Percentiles rank a stretch among this genome's conserved stretches.
phyloP scores from a whole-genome alignment of 2,888 invertebrate species.

The Neria commutata region DNA sequence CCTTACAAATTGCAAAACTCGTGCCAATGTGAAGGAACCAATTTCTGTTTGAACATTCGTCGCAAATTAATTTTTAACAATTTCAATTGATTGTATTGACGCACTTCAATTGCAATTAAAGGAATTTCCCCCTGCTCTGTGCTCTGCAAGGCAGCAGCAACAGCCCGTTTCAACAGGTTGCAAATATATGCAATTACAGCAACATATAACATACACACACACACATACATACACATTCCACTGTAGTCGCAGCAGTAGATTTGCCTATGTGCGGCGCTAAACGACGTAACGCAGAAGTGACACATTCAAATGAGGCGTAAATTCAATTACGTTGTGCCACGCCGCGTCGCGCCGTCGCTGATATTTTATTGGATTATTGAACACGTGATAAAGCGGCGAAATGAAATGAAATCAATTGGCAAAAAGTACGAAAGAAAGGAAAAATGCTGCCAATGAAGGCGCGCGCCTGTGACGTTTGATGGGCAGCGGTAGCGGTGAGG shows the following conservation, averaged over 20 bases:
- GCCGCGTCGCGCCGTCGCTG: neutral
- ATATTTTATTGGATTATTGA: slow-evolving; percentile 3
- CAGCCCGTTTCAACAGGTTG: slow-evolving; percentile 7
- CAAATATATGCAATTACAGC: neutral
- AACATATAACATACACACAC: too few relatives aligned
- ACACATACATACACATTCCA: neutral
- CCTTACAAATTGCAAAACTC: too few relatives aligned
- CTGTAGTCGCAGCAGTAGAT: too few relatives aligned
- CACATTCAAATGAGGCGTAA: slow-evolving; percentile 6
- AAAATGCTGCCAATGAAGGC: too few relatives aligned
- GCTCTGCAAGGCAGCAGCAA: too few relatives aligned
- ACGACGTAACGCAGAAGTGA: neutral
- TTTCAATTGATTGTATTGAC: too few relatives aligned
- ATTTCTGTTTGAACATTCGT: too few relatives aligned
- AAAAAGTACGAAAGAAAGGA: neutral
- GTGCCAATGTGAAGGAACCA: too few relatives aligned
- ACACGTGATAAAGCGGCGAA: neutral
- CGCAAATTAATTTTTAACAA: too few relatives aligned
- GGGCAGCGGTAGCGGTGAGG: neutral
- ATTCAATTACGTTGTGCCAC: neutral
- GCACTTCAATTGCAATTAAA: too few relatives aligned
- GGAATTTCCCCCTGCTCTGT: too few relatives aligned
- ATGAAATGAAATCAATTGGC: neutral
- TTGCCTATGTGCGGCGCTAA: neutral
- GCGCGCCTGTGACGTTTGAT: neutral